Evolutionary conservation across 2,797 vertebrate genomes (phyloP).

Genomic region (Clarias platycephalus): DNA sequence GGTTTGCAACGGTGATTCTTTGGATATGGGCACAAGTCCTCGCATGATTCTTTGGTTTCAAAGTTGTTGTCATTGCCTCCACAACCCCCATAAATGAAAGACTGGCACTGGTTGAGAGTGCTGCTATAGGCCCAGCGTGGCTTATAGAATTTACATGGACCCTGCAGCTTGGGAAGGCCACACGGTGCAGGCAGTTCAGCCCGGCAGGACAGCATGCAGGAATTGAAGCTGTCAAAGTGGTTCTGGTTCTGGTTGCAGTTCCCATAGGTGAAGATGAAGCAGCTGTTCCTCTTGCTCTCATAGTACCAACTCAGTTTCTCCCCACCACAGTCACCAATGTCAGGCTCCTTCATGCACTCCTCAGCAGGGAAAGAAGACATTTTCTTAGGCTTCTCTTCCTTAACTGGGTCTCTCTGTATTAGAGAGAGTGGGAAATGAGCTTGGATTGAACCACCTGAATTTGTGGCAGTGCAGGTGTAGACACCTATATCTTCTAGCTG

Average conservation of each 20-base stretch:
- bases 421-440: constrained; percentile 85
- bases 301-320: constrained; percentile 90
- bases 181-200: constrained; percentile 83
- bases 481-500: constrained; percentile 80
- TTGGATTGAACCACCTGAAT: constrained; percentile 78
- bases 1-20: constrained; percentile 85
- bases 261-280: constrained; percentile 84
- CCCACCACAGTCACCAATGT: constrained; percentile 82
- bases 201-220: constrained; percentile 87
- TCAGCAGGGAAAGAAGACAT: constrained; percentile 76
- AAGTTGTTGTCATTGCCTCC: constrained; percentile 97
- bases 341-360: constrained; percentile 83
- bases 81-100: constrained; percentile 93
- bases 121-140: constrained; percentile 92
- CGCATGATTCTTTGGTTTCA: constrained; percentile 88
- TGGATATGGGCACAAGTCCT: constrained; percentile 89
- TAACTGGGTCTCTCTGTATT: constrained; percentile 67
- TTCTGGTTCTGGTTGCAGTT: constrained; percentile 71
- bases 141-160: constrained; percentile 90
- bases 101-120: constrained; percentile 82
- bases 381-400: constrained; percentile 71
- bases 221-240: constrained; percentile 83
- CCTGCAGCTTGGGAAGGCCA: constrained; percentile 85
- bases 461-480: constrained; percentile 85
- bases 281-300: constrained; percentile 88